A percentile compares a stretch with the other conserved stretches of the same genome.
Evolutionary conservation across 1,140 invertebrate genomes (phyloP).

Genomic region (Aricia agestis): DNA sequence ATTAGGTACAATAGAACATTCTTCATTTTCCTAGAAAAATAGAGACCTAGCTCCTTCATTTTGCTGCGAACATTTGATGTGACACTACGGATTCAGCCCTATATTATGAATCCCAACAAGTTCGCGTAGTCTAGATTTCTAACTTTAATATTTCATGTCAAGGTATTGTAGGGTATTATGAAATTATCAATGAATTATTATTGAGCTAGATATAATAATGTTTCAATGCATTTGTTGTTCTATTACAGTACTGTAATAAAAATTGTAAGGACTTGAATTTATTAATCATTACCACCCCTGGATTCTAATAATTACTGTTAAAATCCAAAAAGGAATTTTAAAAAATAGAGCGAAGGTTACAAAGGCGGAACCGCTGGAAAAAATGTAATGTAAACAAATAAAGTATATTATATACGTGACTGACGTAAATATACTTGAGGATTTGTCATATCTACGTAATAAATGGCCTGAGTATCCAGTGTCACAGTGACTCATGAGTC

Average conservation of each 20-base stretch:
- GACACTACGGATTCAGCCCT: slow-evolving; percentile 20
- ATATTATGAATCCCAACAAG: slow-evolving; percentile 23
- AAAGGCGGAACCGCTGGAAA: too few relatives aligned
- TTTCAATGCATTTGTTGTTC: neutral
- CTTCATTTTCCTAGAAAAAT: neutral
- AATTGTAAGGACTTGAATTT: neutral
- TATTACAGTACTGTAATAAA: neutral
- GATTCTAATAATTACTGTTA: too few relatives aligned
- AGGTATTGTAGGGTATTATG: neutral
- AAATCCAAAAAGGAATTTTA: too few relatives aligned
- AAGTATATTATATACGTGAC: neutral
- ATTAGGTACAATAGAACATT: neutral
- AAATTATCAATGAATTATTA: neutral
- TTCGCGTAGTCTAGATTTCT: slow-evolving; percentile 8
- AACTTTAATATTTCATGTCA: slow-evolving; percentile 8
- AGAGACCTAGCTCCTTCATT: neutral
- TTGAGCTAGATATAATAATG: neutral
- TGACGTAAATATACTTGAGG: neutral
- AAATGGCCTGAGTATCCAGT: neutral
- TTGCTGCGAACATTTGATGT: neutral
- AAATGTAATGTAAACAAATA: neutral
- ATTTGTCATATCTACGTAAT: neutral
- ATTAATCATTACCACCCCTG: neutral
- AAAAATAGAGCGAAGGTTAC: neutral
- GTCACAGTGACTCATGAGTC: neutral